phyloP scores from a whole-genome alignment of 2,888 invertebrate species.

The Troides aeacus region DNA sequence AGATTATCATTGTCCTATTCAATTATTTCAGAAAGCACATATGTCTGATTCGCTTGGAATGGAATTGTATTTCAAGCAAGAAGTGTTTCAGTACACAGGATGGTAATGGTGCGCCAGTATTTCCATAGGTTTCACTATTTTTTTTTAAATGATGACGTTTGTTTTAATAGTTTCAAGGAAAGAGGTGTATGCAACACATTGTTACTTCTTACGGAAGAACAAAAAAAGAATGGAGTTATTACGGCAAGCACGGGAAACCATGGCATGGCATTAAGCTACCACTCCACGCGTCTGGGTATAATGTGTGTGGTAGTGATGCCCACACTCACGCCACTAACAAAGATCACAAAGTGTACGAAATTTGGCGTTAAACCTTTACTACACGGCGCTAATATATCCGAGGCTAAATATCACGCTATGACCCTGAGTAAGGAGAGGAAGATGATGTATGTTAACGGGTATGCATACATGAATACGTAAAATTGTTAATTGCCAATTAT shows the following conservation, averaged over 20 bases:
- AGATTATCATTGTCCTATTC: background rate
- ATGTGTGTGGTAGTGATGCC: slow-evolving; percentile 90
- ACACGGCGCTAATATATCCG: slow-evolving; percentile 87
- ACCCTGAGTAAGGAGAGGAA: slow-evolving; percentile 84
- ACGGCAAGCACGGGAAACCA: slow-evolving; percentile 96
- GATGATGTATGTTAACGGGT: slow-evolving; percentile 93
- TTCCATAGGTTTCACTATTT: background rate
- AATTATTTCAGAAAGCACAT: slow-evolving; percentile 83
- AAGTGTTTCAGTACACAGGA: slow-evolving; percentile 94
- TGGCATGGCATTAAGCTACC: slow-evolving; percentile 88
- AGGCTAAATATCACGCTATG: slow-evolving; percentile 89
- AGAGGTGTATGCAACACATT: slow-evolving; percentile 93
- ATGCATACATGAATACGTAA: slow-evolving; percentile 38
- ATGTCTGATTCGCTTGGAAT: slow-evolving; percentile 88
- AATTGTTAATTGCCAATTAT: slow-evolving; percentile 5
- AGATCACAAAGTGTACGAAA: slow-evolving; percentile 89
- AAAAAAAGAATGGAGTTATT: slow-evolving; percentile 88
- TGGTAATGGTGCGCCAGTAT: slow-evolving; percentile 77
- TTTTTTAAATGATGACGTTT: background rate
- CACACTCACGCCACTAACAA: slow-evolving; percentile 91
- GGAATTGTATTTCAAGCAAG: slow-evolving; percentile 94
- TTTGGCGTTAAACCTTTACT: slow-evolving; percentile 90
- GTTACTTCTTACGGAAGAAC: slow-evolving; percentile 84
- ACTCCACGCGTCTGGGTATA: slow-evolving; percentile 84
- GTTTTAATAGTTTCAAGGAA: slow-evolving; percentile 89